These are phyloP conservation scores for Callimorpha dominula DNA, from an alignment of 2,888 invertebrate species.

Conservation along the genomic window DNA sequence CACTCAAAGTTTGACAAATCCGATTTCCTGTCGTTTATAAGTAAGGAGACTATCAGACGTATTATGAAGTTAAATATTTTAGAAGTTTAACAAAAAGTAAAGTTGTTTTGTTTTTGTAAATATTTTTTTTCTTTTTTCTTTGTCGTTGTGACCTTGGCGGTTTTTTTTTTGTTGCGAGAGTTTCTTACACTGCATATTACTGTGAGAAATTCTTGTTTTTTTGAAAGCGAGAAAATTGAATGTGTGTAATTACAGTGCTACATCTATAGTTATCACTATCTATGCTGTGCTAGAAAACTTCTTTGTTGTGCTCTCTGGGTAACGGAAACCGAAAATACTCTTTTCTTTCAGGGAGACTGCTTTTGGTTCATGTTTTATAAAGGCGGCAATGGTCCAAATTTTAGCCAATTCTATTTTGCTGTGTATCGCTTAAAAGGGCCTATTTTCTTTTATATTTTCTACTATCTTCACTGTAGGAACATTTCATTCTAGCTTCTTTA, in stretches of 20 bases:
- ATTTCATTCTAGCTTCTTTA: neutral
- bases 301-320: neutral
- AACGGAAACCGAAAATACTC: neutral
- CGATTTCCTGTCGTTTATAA: conserved; percentile 48
- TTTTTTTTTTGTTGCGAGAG: no score
- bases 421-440: neutral
- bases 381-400: no score
- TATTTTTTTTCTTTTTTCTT: no score
- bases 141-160: no score
- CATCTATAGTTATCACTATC: no score
- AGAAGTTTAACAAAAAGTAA: conserved; percentile 10
- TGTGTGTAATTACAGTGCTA: no score
- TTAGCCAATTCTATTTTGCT: neutral
- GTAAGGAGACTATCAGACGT: conserved; percentile 40
- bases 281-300: neutral
- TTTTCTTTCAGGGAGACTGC: neutral
- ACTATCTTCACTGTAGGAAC: neutral
- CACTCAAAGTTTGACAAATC: conserved; percentile 50
- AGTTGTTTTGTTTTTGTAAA: neutral
- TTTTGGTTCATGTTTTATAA: neutral
- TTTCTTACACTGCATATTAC: no score
- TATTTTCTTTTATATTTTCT: neutral
- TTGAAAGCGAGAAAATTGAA: no score
- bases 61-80: conserved; percentile 28
- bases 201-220: no score